Percentiles rank a stretch among this genome's conserved stretches.
These are phyloP conservation scores for Synanceia verrucosa DNA, from an alignment of 2,797 vertebrate species.

Conservation along the genomic window DNA sequence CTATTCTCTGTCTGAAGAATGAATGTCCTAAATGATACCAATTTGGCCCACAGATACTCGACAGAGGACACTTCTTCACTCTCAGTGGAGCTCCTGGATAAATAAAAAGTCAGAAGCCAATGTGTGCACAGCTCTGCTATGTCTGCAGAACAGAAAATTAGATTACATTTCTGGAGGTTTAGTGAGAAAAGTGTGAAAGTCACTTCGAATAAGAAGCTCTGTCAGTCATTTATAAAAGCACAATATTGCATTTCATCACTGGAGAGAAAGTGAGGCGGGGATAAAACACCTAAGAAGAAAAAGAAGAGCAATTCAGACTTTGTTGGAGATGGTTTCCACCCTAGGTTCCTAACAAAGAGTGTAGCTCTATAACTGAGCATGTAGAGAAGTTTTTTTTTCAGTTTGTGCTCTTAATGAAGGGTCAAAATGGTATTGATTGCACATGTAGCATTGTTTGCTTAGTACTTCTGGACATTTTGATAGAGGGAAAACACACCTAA, in stretches of 20 bases:
- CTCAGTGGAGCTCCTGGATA: constrained; percentile 9
- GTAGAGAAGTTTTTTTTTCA: background rate
- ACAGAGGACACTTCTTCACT: background rate
- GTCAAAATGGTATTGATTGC: background rate
- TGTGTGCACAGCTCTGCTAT: background rate
- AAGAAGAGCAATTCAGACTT: background rate
- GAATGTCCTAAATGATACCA: background rate
- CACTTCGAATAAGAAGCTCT: constrained; percentile 49
- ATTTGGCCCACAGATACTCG: constrained; percentile 22
- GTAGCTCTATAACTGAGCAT: background rate
- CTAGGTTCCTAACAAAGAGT: background rate
- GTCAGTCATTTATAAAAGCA: constrained; percentile 49
- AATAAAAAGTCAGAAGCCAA: constrained; percentile 12
- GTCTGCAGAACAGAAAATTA: constrained; percentile 40
- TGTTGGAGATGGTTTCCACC: constrained; percentile 1
- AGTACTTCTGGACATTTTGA: no score
- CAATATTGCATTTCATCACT: constrained; percentile 47
- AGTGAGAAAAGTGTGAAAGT: constrained; percentile 52
- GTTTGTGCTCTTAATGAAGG: no score
- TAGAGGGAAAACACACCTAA: no score
- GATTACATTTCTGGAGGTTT: constrained; percentile 48
- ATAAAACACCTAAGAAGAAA: constrained; percentile 7
- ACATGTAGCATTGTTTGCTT: no score
- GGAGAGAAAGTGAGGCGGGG: background rate
- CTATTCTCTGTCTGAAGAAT: background rate